phyloP scores from a whole-genome alignment of 2,797 vertebrate species.

The Xenentodon cancila region DNA sequence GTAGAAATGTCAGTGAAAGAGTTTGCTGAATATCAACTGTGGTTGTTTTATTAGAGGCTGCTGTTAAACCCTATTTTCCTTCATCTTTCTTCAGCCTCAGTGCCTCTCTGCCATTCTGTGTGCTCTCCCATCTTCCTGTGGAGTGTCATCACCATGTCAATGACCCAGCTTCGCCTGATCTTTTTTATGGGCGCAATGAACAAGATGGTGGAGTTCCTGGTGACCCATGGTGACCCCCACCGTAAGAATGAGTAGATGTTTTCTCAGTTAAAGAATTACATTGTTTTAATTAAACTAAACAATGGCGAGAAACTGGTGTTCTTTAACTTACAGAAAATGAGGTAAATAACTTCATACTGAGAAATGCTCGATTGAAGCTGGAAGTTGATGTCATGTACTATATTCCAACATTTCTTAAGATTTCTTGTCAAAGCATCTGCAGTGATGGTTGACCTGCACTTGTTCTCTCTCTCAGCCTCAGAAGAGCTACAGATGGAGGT shows the following conservation, averaged over 20 bases:
- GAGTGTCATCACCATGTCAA: conserved; percentile 89
- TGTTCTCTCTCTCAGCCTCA: conserved; percentile 67
- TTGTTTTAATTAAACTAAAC: too few relatives aligned
- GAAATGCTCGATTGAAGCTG: too few relatives aligned
- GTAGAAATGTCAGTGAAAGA: too few relatives aligned
- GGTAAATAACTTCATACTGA: too few relatives aligned
- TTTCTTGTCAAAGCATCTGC: background rate
- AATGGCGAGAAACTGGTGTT: too few relatives aligned
- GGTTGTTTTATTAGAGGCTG: background rate
- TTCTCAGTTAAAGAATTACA: background rate
- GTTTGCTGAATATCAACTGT: too few relatives aligned
- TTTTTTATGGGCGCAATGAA: conserved; percentile 94
- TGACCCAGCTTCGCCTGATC: conserved; percentile 91
- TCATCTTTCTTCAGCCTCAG: conserved; percentile 16
- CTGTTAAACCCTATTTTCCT: background rate
- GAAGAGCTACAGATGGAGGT: conserved; percentile 60
- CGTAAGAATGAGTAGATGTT: conserved; percentile 68
- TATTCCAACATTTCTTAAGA: too few relatives aligned
- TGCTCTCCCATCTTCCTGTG: conserved; percentile 89
- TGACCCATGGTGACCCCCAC: conserved; percentile 65
- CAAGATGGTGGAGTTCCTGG: conserved; percentile 88
- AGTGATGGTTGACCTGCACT: background rate
- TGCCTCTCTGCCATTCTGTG: conserved; percentile 73
- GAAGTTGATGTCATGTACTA: too few relatives aligned
- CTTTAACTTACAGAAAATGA: too few relatives aligned